These are phyloP conservation scores for Onthophagus sagittarius DNA, from an alignment of 2,888 invertebrate genomes.

Conservation along the genomic window DNA sequence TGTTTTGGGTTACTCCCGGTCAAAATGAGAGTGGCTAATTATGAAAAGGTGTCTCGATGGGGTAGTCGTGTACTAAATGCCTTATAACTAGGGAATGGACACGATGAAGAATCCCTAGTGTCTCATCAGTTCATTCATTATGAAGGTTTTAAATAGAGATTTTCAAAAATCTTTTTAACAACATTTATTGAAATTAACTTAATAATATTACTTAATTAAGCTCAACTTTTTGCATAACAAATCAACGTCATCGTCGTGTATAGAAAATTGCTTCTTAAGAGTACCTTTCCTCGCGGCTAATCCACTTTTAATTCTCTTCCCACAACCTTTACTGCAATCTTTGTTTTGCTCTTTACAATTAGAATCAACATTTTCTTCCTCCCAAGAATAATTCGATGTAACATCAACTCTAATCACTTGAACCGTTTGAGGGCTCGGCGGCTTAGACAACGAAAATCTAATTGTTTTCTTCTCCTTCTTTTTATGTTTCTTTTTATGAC, in stretches of 20 bases:
- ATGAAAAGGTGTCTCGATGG: conserved; percentile 23
- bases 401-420: conserved; percentile 47
- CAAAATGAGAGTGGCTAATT: conserved; percentile 13
- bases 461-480: conserved; percentile 33
- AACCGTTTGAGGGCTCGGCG: conserved; percentile 44
- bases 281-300: conserved; percentile 13
- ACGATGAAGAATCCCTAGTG: conserved; percentile 9
- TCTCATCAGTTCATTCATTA: conserved; percentile 15
- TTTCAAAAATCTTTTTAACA: too few relatives aligned
- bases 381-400: conserved; percentile 41
- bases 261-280: conserved; percentile 15
- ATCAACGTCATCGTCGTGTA: conserved; percentile 32
- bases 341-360: conserved; percentile 7
- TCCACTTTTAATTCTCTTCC: conserved; percentile 17
- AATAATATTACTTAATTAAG: conserved; percentile 20
- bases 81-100: conserved; percentile 15
- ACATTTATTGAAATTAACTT: too few relatives aligned
- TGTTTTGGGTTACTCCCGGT: not conserved
- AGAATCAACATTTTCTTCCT: conserved; percentile 27
- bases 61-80: conserved; percentile 17
- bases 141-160: not conserved
- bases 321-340: conserved; percentile 23
- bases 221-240: conserved; percentile 36
- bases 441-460: conserved; percentile 42
- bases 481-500: conserved; percentile 29